phyloP scores from a whole-genome alignment of 1,140 invertebrate genomes.

The Ceratina calcarata region DNA sequence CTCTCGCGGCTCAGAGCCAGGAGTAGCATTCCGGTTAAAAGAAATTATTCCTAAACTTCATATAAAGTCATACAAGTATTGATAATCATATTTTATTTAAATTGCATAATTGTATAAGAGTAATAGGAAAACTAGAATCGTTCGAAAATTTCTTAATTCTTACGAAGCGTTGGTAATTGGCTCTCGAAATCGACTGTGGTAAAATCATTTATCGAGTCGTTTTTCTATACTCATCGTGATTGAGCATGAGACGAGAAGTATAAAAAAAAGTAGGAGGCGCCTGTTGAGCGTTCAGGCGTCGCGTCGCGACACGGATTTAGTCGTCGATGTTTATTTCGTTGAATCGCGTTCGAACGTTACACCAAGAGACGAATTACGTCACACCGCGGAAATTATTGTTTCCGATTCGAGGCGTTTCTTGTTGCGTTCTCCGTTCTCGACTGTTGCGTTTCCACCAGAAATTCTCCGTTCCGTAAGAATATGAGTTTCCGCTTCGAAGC shows the following conservation, averaged over 20 bases:
- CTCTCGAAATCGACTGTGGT: neutral
- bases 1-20: too few relatives aligned
- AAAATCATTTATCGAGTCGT: too few relatives aligned
- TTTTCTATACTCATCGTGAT: too few relatives aligned
- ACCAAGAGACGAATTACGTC: slow-evolving; percentile 49
- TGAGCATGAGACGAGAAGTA: too few relatives aligned
- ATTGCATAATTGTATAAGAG: too few relatives aligned
- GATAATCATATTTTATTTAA: too few relatives aligned
- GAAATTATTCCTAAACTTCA: too few relatives aligned
- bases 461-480: slow-evolving; percentile 43
- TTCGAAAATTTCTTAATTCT: too few relatives aligned
- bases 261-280: neutral
- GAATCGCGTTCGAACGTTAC: slow-evolving; percentile 26
- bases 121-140: too few relatives aligned
- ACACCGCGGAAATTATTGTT: slow-evolving; percentile 50
- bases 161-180: fast-evolving
- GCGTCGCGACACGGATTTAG: neutral
- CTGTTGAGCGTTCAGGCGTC: neutral
- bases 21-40: too few relatives aligned
- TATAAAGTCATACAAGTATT: too few relatives aligned
- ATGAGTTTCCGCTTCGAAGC: slow-evolving; percentile 14
- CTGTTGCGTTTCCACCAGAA: slow-evolving; percentile 13
- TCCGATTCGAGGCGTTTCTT: slow-evolving; percentile 45
- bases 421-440: slow-evolving; percentile 28
- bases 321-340: slow-evolving; percentile 49